Evolutionary conservation across 2,888 invertebrate species (phyloP).

Genomic region (Drosophila differens): DNA sequence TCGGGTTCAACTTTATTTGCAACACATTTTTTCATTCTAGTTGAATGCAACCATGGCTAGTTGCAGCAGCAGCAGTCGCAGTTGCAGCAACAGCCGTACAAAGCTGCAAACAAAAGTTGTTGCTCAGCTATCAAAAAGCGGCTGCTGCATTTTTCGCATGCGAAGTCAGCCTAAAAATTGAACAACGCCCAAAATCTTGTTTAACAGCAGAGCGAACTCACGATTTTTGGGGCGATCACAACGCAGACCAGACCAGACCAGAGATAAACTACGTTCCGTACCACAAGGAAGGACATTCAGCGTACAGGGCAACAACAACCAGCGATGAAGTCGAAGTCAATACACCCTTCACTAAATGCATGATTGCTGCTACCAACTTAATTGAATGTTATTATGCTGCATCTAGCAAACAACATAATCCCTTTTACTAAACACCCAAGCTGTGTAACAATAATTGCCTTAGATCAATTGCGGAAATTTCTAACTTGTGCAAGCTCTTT

Average conservation of each 20-base stretch:
- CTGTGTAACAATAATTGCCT: background rate
- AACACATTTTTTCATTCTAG: constrained; percentile 81
- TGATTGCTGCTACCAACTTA: background rate
- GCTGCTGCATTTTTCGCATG: constrained; percentile 71
- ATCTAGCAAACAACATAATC: background rate
- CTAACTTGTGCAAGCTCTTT: background rate
- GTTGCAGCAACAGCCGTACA: constrained; percentile 14
- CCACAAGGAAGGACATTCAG: constrained; percentile 2
- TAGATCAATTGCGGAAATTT: background rate
- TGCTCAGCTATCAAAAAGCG: constrained; percentile 56
- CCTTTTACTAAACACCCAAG: background rate
- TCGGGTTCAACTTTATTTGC: constrained; percentile 82
- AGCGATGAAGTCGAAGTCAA: background rate
- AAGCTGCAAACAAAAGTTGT: constrained; percentile 25
- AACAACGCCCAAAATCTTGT: constrained; percentile 83
- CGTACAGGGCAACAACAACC: background rate
- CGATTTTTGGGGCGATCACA: constrained; percentile 67
- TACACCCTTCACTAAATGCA: background rate
- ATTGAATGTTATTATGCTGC: background rate
- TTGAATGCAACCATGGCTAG: constrained; percentile 64
- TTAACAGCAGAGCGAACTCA: constrained; percentile 71
- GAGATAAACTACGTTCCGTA: constrained; percentile 38
- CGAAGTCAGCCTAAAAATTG: constrained; percentile 71
- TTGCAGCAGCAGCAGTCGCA: constrained; percentile 17
- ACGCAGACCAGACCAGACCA: constrained; percentile 32